Evolutionary conservation across 2,113 vertebrate genomes (phyloP).

Genomic region (Clarias batrachus): DNA sequence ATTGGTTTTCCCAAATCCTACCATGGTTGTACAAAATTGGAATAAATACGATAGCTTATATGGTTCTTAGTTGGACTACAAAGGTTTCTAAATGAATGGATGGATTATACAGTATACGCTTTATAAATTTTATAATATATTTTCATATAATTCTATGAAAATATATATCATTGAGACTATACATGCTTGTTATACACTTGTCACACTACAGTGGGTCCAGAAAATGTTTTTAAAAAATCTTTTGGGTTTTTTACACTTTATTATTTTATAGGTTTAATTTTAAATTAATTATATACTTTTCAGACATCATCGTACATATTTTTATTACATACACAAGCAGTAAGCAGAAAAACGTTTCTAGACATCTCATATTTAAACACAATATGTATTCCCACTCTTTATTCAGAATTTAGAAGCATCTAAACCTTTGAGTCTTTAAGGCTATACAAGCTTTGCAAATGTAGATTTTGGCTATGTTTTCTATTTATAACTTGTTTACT

Average conservation of each 20-base stretch:
- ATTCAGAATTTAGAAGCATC: background rate
- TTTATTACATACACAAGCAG: background rate
- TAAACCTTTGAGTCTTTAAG: background rate
- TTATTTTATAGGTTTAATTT: background rate
- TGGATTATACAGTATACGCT: too few relatives aligned
- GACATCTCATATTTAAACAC: background rate
- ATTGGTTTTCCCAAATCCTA: too few relatives aligned
- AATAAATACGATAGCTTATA: too few relatives aligned
- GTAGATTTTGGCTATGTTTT: background rate
- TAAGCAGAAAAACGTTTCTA: too few relatives aligned
- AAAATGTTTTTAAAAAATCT: too few relatives aligned
- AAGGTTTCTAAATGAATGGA: too few relatives aligned
- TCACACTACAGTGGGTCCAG: background rate
- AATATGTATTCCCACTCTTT: background rate
- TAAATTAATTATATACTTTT: background rate
- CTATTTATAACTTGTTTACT: background rate
- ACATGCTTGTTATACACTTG: background rate
- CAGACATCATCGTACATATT: background rate
- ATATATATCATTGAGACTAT: background rate
- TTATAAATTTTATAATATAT: too few relatives aligned
- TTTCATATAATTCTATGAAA: background rate
- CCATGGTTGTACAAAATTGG: too few relatives aligned
- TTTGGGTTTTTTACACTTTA: background rate
- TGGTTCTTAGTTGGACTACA: too few relatives aligned
- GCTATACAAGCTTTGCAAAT: background rate